phyloP scores from a whole-genome alignment of 2,797 vertebrate species.

The Artibeus jamaicensis region DNA sequence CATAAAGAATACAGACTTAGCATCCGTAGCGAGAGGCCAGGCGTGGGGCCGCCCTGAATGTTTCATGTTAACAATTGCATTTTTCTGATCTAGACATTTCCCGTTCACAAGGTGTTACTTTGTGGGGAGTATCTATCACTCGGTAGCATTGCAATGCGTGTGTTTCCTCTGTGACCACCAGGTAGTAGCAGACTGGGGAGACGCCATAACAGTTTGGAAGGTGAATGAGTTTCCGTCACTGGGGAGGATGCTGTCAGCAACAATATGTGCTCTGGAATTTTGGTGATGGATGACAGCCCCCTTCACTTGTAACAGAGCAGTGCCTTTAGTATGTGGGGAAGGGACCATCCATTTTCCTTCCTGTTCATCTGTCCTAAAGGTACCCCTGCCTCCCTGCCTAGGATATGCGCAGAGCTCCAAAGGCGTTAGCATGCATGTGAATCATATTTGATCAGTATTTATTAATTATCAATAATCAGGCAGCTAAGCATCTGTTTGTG shows the following conservation, averaged over 20 bases:
- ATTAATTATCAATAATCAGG: background rate
- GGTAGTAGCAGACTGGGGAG: background rate
- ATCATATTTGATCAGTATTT: background rate
- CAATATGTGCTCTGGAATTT: background rate
- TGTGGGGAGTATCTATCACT: background rate
- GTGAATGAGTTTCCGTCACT: background rate
- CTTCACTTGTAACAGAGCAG: background rate
- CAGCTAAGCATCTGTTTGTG: background rate
- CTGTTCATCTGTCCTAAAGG: background rate
- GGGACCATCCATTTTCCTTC: background rate
- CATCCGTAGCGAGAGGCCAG: conserved; percentile 13
- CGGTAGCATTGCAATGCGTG: background rate
- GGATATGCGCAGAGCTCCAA: background rate
- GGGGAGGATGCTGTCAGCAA: background rate
- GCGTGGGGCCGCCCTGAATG: background rate
- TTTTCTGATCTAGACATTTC: conserved; percentile 27
- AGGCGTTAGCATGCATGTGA: background rate
- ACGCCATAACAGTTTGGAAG: rapidly evolving
- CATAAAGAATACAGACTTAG: conserved; percentile 56
- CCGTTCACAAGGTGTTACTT: background rate
- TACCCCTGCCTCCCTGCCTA: background rate
- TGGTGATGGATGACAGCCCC: background rate
- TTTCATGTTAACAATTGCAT: conserved; percentile 24
- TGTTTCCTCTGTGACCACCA: background rate
- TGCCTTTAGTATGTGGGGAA: rapidly evolving